These are phyloP conservation scores for Amaurobius ferox DNA, from an alignment of 2,888 invertebrate species.

Conservation along the genomic window DNA sequence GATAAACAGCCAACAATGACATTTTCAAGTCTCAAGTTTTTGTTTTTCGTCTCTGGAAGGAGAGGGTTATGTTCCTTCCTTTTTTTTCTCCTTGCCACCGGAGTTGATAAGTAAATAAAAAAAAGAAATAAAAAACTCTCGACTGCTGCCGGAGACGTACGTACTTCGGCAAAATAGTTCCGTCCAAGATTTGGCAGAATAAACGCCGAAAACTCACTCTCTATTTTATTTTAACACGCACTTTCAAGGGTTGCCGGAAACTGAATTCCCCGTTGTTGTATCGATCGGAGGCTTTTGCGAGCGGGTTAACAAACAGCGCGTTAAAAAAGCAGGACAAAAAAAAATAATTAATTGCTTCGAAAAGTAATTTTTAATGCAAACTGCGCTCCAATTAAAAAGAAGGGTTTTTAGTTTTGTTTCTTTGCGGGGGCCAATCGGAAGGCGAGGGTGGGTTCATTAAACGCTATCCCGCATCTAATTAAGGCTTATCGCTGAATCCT, in stretches of 20 bases:
- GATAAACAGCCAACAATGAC: neutral
- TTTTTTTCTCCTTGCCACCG: neutral
- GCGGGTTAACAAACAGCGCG: constrained; percentile 23
- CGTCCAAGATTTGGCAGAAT: constrained; percentile 51
- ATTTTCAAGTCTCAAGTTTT: neutral
- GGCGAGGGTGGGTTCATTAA: constrained; percentile 66
- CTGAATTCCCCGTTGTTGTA: constrained; percentile 20
- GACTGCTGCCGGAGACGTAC: neutral
- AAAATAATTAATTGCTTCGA: constrained; percentile 63
- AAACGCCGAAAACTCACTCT: constrained; percentile 49
- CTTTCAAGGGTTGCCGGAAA: constrained; percentile 37
- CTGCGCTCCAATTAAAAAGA: constrained; percentile 71
- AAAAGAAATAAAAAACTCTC: too few species aligned
- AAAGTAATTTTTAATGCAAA: constrained; percentile 71
- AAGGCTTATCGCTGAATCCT: constrained; percentile 65
- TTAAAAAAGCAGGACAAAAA: constrained; percentile 49
- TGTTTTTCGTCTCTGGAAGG: constrained; percentile 28
- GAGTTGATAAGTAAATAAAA: constrained; percentile 3
- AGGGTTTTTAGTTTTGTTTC: constrained; percentile 58
- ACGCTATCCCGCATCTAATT: constrained; percentile 69
- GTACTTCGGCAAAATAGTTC: constrained; percentile 13
- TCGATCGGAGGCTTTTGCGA: constrained; percentile 36
- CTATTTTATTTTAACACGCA: constrained; percentile 67
- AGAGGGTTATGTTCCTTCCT: constrained; percentile 58
- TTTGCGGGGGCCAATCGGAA: constrained; percentile 50